Evolutionary conservation across 2,888 invertebrate genomes (phyloP).

Genomic region (Azorinus chamasolen): DNA sequence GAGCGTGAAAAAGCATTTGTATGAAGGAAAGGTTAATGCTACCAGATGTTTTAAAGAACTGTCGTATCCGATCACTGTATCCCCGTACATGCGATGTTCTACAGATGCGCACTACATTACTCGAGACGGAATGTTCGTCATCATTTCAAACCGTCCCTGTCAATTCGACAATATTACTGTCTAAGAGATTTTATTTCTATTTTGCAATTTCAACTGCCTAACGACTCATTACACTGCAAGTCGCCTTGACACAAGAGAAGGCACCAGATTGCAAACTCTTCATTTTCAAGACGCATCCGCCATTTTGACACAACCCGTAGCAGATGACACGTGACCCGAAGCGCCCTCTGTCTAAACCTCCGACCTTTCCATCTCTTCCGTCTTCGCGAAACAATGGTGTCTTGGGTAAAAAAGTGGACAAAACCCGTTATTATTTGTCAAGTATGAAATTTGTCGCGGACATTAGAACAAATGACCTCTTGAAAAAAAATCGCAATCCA

Average conservation of each 20-base stretch:
- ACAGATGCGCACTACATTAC: too few relatives aligned
- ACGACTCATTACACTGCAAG: not conserved
- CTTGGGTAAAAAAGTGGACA: constrained; percentile 42
- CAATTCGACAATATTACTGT: too few relatives aligned
- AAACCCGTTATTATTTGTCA: constrained; percentile 67
- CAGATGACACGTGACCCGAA: constrained; percentile 66
- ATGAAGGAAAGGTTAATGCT: too few relatives aligned
- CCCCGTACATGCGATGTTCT: too few relatives aligned
- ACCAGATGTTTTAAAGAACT: too few relatives aligned
- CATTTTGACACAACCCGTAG: constrained; percentile 55
- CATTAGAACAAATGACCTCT: constrained; percentile 58
- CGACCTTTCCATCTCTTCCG: constrained; percentile 35
- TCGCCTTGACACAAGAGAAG: constrained; percentile 4
- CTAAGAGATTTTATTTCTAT: too few relatives aligned
- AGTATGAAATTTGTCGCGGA: constrained; percentile 43
- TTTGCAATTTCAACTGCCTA: too few relatives aligned
- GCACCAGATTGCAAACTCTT: constrained; percentile 26
- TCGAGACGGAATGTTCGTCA: too few relatives aligned
- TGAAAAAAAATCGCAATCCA: constrained; percentile 44
- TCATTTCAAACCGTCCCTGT: too few relatives aligned
- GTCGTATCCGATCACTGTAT: too few relatives aligned
- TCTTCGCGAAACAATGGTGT: constrained; percentile 41
- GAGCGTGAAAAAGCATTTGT: too few relatives aligned
- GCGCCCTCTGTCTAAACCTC: constrained; percentile 62
- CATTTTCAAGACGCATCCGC: constrained; percentile 20